Percentiles rank a stretch among this genome's conserved stretches.
phyloP scores from a whole-genome alignment of 2,888 invertebrate species.

The Idaea aversata region DNA sequence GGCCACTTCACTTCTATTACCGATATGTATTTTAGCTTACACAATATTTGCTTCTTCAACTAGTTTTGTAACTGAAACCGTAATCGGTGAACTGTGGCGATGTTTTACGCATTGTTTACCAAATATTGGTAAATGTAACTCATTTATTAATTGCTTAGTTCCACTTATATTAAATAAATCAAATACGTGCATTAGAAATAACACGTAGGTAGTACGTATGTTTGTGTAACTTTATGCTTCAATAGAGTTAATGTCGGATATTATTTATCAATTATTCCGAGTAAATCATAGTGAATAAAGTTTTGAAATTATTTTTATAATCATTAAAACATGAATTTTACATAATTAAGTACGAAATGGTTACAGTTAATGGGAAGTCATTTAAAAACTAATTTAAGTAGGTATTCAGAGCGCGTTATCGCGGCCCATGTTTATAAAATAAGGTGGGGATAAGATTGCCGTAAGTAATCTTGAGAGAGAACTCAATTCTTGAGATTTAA shows the following conservation, averaged over 20 bases:
- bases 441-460: too few relatives aligned
- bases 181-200: neutral
- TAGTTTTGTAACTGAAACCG: neutral
- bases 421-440: too few relatives aligned
- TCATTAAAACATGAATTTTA: too few relatives aligned
- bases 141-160: neutral
- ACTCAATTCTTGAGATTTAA: too few relatives aligned
- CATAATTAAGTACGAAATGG: too few relatives aligned
- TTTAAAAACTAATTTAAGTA: too few relatives aligned
- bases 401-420: too few relatives aligned
- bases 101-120: neutral
- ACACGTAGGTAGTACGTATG: neutral
- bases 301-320: too few relatives aligned
- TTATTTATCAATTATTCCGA: too few relatives aligned
- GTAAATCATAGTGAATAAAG: too few relatives aligned
- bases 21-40: neutral
- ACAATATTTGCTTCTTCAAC: conserved; percentile 10
- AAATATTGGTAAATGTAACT: neutral
- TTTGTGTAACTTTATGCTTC: neutral
- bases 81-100: neutral
- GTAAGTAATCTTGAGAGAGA: too few relatives aligned
- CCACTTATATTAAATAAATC: neutral
- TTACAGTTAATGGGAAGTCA: too few relatives aligned
- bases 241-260: neutral
- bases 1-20: neutral